Base-by-base conservation (phyloP, 2,888 invertebrate species). In the Cephus pygmeus region DNA sequence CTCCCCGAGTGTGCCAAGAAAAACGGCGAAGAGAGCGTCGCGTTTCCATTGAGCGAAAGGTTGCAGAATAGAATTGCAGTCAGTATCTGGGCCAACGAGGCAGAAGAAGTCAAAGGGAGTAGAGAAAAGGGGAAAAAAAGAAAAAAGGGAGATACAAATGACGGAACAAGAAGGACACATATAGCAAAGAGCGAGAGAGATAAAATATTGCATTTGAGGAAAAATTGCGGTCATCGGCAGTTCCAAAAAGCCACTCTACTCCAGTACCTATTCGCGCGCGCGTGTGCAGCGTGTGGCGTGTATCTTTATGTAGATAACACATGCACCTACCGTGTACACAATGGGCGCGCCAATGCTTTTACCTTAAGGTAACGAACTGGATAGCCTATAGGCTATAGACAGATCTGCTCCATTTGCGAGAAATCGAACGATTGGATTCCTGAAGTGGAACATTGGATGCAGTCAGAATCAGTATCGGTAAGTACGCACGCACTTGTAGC, bases 81-180 rank as follows among this genome's bases (percentile, higher is more conserved):
- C 56, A 9, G 56, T 56, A 56, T 56, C 56, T 56, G 56, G 56
- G 56, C 56, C 56, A 56, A 56, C 56, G 56, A 56, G 56, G 23
- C 23, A 56, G 56, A 56, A 9, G 40, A 23, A 56, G 56, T 34
- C 40, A 73, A 56, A 31, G 34, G 34, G 71, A 79, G 34, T 40
- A 30, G 33, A 11, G 69, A 73, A 77, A 15, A 73, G 73, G 36
- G 40, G 56, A 12, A n/a, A 40, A 35, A 75, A 12, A 3, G 35
- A 71, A 36, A 36, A 56, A 69, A 34, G n/a, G 34, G 23, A 56
- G 30, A 34, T n/a, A 68, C 11, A 74, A 76, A 81, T 79, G 79
- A 73, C 71, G 69, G 68, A 76, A 79, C 73, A 75, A 81, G 69
- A 75, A 56, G 68, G 69, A 81, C 75, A 34, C 81, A 79, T 83